Evolutionary conservation across 1,140 invertebrate species (phyloP).

Genomic region (Pectinophora gossypiella): DNA sequence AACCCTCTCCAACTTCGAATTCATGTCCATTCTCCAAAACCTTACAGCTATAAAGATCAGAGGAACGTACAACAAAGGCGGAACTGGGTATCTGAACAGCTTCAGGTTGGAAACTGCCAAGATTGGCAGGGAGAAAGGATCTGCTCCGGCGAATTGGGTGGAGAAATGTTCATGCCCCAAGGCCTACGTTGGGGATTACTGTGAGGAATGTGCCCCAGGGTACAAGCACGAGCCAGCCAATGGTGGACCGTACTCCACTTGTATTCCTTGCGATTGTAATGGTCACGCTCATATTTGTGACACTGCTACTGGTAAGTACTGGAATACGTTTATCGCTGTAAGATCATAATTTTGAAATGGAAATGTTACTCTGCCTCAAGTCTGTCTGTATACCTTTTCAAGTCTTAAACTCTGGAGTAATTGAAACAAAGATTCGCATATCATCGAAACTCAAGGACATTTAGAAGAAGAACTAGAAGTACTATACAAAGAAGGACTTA

Average conservation of each 20-base stretch:
- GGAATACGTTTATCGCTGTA: no score
- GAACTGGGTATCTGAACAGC: constrained; percentile 92
- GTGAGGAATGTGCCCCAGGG: constrained; percentile 96
- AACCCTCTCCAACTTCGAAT: constrained; percentile 87
- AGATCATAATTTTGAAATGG: no score
- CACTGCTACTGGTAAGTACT: constrained; percentile 88
- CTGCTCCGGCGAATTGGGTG: constrained; percentile 91
- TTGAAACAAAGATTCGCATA: no score
- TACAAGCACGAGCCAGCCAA: constrained; percentile 92
- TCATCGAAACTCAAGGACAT: no score
- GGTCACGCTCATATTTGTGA: constrained; percentile 97
- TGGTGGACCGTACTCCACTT: constrained; percentile 93
- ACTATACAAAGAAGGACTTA: no score
- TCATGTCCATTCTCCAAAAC: constrained; percentile 94
- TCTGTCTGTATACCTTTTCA: no score
- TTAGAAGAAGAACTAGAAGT: no score
- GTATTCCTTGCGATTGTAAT: constrained; percentile 97
- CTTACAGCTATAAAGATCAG: constrained; percentile 95
- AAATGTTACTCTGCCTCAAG: no score
- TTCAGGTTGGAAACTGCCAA: constrained; percentile 91
- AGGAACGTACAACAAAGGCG: constrained; percentile 90
- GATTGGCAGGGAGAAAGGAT: constrained; percentile 86
- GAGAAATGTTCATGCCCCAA: constrained; percentile 95
- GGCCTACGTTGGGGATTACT: constrained; percentile 96
- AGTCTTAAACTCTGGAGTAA: no score